Evolutionary conservation across 2,797 vertebrate species (phyloP).

Genomic region (Naso thynnoides): DNA sequence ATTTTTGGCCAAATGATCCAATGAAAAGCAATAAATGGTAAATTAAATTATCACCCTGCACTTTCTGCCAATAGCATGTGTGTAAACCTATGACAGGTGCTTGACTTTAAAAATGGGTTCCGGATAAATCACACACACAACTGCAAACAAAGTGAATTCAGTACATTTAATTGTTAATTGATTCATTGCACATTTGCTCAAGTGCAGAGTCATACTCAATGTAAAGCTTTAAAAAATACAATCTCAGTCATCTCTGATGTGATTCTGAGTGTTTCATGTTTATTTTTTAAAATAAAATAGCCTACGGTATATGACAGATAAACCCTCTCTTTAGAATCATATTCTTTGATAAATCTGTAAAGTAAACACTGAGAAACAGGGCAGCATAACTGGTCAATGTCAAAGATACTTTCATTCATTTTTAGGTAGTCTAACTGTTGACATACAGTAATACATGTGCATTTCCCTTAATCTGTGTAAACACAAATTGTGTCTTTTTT

Average conservation of each 20-base stretch:
- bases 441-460: conserved; percentile 68
- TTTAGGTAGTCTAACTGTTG: conserved; percentile 80
- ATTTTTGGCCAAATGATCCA: too few species aligned
- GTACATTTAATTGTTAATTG: conserved; percentile 83
- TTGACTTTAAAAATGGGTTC: not conserved
- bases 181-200: conserved; percentile 78
- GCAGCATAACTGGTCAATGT: conserved; percentile 79
- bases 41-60: not conserved
- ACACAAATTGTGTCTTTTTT: conserved; percentile 59
- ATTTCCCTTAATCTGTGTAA: conserved; percentile 78
- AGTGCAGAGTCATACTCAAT: conserved; percentile 79
- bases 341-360: conserved; percentile 70
- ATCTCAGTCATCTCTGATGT: conserved; percentile 82
- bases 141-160: conserved; percentile 65
- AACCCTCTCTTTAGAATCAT: conserved; percentile 54
- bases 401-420: conserved; percentile 78
- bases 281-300: conserved; percentile 69
- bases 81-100: not conserved
- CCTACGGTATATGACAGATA: conserved; percentile 71
- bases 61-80: not conserved
- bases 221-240: conserved; percentile 88
- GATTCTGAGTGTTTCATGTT: conserved; percentile 72
- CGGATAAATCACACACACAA: conserved; percentile 32
- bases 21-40: not conserved
- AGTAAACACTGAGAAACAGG: conserved; percentile 79